These are phyloP conservation scores for Dendrocincla tyrannina DNA, from an alignment of 2,797 vertebrate genomes.

Conservation along the genomic window DNA sequence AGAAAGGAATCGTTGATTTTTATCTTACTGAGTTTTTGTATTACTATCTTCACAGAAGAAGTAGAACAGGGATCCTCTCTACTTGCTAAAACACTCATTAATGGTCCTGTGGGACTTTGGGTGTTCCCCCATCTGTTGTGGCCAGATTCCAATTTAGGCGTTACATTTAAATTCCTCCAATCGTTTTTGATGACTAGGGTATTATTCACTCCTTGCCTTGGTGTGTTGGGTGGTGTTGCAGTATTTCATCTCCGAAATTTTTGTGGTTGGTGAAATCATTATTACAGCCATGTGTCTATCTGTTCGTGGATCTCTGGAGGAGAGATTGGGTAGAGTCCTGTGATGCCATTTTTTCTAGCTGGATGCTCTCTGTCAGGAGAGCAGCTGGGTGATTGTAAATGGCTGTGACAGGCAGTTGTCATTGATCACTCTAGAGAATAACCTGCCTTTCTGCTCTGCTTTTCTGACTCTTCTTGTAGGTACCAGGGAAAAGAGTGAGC, in stretches of 20 bases:
- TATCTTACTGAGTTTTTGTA: background rate
- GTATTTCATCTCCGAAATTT: slow-evolving; percentile 52
- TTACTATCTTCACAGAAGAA: background rate
- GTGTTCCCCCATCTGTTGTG: slow-evolving; percentile 60
- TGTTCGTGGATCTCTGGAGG: slow-evolving; percentile 9
- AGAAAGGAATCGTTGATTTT: background rate
- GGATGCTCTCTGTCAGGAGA: background rate
- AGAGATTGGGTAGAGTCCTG: slow-evolving; percentile 11
- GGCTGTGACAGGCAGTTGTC: background rate
- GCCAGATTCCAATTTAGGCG: slow-evolving; percentile 51
- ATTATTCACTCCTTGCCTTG: slow-evolving; percentile 52
- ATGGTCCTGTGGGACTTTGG: background rate
- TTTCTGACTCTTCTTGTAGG: background rate
- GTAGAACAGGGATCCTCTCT: background rate
- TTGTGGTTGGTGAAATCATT: slow-evolving; percentile 68
- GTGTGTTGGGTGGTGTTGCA: slow-evolving; percentile 52
- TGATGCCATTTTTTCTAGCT: slow-evolving; percentile 2
- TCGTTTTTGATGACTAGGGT: background rate
- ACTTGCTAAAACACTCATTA: background rate
- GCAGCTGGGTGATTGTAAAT: background rate
- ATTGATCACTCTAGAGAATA: background rate
- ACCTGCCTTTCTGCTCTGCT: background rate
- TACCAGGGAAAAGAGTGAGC: background rate
- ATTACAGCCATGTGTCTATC: slow-evolving; percentile 46
- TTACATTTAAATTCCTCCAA: slow-evolving; percentile 49